Percentiles rank a stretch among this genome's conserved stretches.
phyloP scores from a whole-genome alignment of 2,888 invertebrate species.

The Nephrotoma flavescens region DNA sequence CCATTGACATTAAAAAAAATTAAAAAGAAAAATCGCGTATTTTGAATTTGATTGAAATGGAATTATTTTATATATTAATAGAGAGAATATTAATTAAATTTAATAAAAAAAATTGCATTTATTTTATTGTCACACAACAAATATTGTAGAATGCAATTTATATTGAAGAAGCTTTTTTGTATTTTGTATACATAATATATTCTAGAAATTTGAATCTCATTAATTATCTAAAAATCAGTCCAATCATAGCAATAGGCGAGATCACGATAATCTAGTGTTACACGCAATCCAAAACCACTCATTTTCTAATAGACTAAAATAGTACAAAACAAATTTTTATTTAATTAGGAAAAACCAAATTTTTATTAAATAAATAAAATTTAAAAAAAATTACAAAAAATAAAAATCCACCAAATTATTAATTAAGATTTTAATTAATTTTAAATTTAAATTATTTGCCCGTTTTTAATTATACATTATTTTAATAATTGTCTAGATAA shows the following conservation, averaged over 20 bases:
- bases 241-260: not conserved
- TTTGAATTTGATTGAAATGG: not conserved
- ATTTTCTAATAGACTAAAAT: not conserved
- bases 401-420: not conserved
- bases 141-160: not conserved
- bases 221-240: not conserved
- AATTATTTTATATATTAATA: not conserved
- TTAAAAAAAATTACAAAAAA: not conserved
- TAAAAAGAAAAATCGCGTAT: not conserved
- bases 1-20: not conserved
- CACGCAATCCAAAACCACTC: not conserved
- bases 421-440: not conserved
- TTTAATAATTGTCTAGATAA: not conserved
- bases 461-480: not conserved
- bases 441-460: no score
- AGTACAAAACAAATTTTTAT: not conserved
- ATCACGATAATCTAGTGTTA: not conserved
- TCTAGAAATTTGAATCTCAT: not conserved
- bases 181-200: not conserved
- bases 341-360: not conserved
- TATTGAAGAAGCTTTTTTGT: not conserved
- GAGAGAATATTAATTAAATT: not conserved
- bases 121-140: not conserved
- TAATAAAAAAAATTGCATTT: not conserved
- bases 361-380: not conserved